Percentiles rank a stretch among this genome's conserved stretches.
Conservation (phyloP, 1,140 invertebrate genomes). For the Drosophila gunungcola region DNA sequence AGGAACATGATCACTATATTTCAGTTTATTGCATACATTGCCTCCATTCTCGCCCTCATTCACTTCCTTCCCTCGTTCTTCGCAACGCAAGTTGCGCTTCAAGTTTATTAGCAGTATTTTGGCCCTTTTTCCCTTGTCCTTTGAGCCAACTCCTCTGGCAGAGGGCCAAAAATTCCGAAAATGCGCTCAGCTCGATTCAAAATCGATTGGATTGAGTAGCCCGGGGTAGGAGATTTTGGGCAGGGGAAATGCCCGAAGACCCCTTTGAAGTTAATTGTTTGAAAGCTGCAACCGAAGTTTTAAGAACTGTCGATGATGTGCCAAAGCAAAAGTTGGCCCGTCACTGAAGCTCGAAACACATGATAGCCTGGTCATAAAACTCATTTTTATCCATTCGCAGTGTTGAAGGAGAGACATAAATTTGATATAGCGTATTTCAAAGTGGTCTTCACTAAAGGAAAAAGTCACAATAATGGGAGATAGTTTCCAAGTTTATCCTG, state of each 20-base stretch:
- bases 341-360: constrained; percentile 21
- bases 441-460: not conserved
- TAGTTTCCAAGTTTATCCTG: constrained; percentile 1
- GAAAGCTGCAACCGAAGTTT: constrained; percentile 46
- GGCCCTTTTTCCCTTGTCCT: not conserved
- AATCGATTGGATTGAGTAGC: constrained; percentile 59
- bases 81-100: constrained; percentile 37
- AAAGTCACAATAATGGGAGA: constrained; percentile 2
- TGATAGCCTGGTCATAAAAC: constrained; percentile 31
- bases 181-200: constrained; percentile 43
- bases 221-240: not conserved
- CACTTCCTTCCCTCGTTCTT: constrained; percentile 6
- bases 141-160: constrained; percentile 31
- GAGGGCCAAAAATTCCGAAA: constrained; percentile 44
- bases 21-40: constrained; percentile 44
- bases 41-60: constrained; percentile 6
- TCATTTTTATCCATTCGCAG: constrained; percentile 21
- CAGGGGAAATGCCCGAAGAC: constrained; percentile 18
- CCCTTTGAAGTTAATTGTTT: constrained; percentile 51
- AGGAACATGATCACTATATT: constrained; percentile 16
- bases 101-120: constrained; percentile 58
- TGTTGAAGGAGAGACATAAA: not conserved
- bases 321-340: constrained; percentile 37
- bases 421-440: not conserved
- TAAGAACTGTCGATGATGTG: constrained; percentile 40